Base-by-base conservation (phyloP, 2,113 vertebrate species). In the Peromyscus leucopus region DNA sequence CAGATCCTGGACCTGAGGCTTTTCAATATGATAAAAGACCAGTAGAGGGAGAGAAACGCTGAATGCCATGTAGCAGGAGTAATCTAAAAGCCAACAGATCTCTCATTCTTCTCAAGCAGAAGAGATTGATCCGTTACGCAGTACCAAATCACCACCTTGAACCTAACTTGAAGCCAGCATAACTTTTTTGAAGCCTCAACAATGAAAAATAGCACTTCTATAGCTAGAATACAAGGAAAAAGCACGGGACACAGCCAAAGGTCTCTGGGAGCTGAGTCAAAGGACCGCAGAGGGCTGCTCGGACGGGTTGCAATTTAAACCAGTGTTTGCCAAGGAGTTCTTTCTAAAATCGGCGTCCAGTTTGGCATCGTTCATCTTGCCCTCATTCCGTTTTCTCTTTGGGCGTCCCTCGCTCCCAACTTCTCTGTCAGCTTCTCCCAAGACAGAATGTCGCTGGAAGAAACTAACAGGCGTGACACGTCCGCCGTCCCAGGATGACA, bases 1-100 rank as follows among this genome's bases (percentile, higher is more conserved):
- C 3, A 21, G 33, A 76, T 24, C n/a, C 42, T 9, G n/a, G 15
- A 28, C 63, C 36, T 51, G 36, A n/a, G 0, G 16, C 11, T 5
- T 88, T 91, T 74, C 61, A 95, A 57, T 86, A 51, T 46, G 96
- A 71, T 9, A 33, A 91, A 89, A 79, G 36, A 67, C 96, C 94
- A 94, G 90, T 42, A 96, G 95, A 36, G 84, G 96, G 95, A 89
- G 89, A 85, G 69, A 63, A 24, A 65, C 10, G 57, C 75, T 26
- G 17, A 75, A 57, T 51, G 48, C 36, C 5, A 3, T 22, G 28
- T 15, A 36, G 17, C 61, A 26, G 51, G 7, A 21, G n/a, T 0
- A 39, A 21, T 26, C 83, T 75, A 67, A 91, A 94, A 80, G 51
- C 42, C 48, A 57, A 71, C 16, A n/a, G 42, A 84, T 72, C 24